Evolutionary conservation across 2,113 vertebrate genomes (phyloP), one percentile per base, ranked within the genome.

Genomic region (Pachycephala philippinensis): DNA sequence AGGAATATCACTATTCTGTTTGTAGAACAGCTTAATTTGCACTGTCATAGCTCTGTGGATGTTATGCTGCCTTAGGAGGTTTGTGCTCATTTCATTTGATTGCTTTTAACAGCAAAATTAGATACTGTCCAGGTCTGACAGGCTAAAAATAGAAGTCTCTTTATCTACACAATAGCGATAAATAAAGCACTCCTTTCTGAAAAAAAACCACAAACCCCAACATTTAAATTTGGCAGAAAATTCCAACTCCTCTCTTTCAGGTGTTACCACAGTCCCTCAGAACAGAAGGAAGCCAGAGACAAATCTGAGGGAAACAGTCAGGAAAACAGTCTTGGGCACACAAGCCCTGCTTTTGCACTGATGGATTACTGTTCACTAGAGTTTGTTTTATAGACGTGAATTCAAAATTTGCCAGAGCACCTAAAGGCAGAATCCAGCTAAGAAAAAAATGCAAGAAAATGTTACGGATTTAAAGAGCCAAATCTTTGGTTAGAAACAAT

Each of bases 41-140:
- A 44, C 47, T 54, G 86, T 56, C 49, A 39, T 7, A 78, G 57
- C 76, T 81, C 56, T 42, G 6, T 26, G 76, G 54, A 89, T 10
- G 49, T 49, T 77, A 74, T 63, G 64, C 52, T 40, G 71, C 90
- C 81, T 90, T 47, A 74, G 50, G 59, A 96, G 77, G 68, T 40
- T 87, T 87, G 72, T 30, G n/a, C 61, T 95, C 87, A 72, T 69
- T 95, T 85, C 5, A 3, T 81, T 35, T 40, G 28, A 91, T 56
- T 91, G 42, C 47, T 92, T 76, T 87, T 72, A 92, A 85, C 28
- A 60, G 75, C 45, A 95, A 92, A 95, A 93, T 89, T 92, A 91
- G 89, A 95, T 65, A 60, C 56, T 80, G 59, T 59, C 83, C 74
- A 94, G 79, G 81, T 95, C 71, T 84, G 72, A 94, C 42, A 82